Evolutionary conservation across 2,797 vertebrate species (phyloP), one percentile per base, ranked within the genome.

Genomic region (Notoglanidium macrostoma): DNA sequence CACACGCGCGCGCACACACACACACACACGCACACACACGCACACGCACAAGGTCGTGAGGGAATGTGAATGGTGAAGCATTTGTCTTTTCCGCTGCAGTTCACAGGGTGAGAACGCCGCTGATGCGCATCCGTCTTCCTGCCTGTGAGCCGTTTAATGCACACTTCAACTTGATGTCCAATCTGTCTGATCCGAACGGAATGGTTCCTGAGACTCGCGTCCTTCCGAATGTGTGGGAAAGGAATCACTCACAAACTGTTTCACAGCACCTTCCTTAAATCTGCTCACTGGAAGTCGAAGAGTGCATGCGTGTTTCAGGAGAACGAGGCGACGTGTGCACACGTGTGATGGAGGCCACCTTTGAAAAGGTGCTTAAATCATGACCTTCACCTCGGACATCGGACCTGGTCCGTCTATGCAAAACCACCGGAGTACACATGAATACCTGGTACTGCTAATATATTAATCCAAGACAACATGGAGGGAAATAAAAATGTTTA

Each of bases 61-160:
- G n/a, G 81, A 68, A 65, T 46, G 59, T 17, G 57, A n/a, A n/a
- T 23, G 59, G 26, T 57, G 80, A 49, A 65, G 57, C 85, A 74
- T 68, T 85, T 89, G 65, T 55, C 40, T 55, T 88, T 84, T 55
- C 79, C 10, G 73, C 85, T 87, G 85, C 63, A 74, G 83, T 87
- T 89, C 85, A 89, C 87, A 88, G 87, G 85, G 80, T 79, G 21
- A 86, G 54, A 83, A 68, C 77, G 80, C 32, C 44, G 51, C 35
- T 29, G 26, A 32, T 44, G 35, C 10, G 26, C 2, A 44, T 82
- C 67, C 23, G 32, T 82, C 78, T 74, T 86, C 23, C 68, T 19
- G 68, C 17, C 51, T 32, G 59, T 26, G 49, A 54, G 21, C 2
- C n/a, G 19, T 19, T 77, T 21, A 55, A 54, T 77, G 17, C 54